Evolutionary conservation across 2,888 invertebrate genomes (phyloP), one percentile per base, ranked within the genome.

Genomic region (Heliothis peltigera): DNA sequence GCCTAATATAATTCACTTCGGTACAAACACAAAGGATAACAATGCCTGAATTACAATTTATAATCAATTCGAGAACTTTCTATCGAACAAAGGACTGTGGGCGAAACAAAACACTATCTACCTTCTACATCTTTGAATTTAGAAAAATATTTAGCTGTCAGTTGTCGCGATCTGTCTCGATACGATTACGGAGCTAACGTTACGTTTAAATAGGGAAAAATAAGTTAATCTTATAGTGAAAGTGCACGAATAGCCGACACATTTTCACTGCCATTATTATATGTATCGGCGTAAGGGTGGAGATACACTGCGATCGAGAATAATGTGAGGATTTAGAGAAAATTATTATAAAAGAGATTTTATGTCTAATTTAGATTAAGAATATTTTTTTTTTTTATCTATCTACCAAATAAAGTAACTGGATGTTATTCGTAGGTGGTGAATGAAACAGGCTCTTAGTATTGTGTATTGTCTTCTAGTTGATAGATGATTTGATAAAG

Each of bases 181-280:
- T 75, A 59, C 52, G 63, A 55, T 58, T 43, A 42, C 47, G 28
- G 57, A 43, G 54, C 46, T 56, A 54, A 70, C 57, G 44, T 55
- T 32, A 58, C 53, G 54, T 54, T 56, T 53, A 64, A 58, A 55
- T 43, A 42, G 19, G 47, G 43, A 66, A 55, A 88, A 89, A 89
- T 87, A 82, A 72, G 63, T 62, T 80, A 82, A 84, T 76, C 55
- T 64, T 58, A 19, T 10, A 86, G 89, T 84, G 89, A 90, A 90
- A 90, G 90, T 89, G 66, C 22, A 70, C 80, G 79, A 84, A 57
- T 61, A 66, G 64, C 21, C 81, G 80, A 84, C 74, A 70, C 54
- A 82, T 85, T 85, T 87, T 84, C 85, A 78, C 85, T 79, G 75
- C 70, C 77, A 81, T 82, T 86, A 84, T 73, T 67, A 70, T 60